Base-by-base conservation (phyloP, 2,888 invertebrate species). In the Eurois occulta region DNA sequence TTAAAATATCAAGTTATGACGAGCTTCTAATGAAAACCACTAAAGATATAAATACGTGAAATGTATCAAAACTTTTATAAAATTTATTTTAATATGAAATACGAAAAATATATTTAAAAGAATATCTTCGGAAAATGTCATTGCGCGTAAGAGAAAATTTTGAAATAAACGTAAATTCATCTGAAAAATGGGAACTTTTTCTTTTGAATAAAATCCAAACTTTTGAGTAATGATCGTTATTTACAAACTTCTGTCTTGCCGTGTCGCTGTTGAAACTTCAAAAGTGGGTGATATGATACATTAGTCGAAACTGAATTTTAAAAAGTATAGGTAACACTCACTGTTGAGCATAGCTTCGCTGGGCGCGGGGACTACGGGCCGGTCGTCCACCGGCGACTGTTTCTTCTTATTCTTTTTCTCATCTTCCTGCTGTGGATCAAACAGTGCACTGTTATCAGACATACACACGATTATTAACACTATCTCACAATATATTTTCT, bases 291-390 rank as follows among this genome's bases (percentile, higher is more conserved):
- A 80, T 80, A 60, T 80, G 60, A 67, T 74, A 67, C 28, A 80
- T 80, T 43, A 66, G 72, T 60, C 6, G 21, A 62, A 48, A 32
- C 24, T 18, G 28, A 67, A 67, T 62, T 52, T 60, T 32, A 32
- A 79, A 80, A 66, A 28, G 35, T 28, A 38, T 52, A 38, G 28
- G 28, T 28, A 48, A 43, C 5, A 89, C 96, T 96, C 87, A 97
- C 97, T 97, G 88, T 97, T 96, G 87, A 97, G 96, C 95, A 96
- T 96, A 66, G 97, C 96, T 91, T 96, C 97, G 82, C 97, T 97
- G 65, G 97, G 97, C 75, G 96, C 95, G 0, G 97, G 97, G 41
- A 97, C 97, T 62, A 91, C 86, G 6, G 96, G 96, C 81, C 97
- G 91, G 60, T 97, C 97, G 88, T 97, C 97, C 73, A 95, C 95